Evolutionary conservation across 1,140 invertebrate genomes (phyloP), one percentile per base, ranked within the genome.

Genomic region (Lepidurus couesii): DNA sequence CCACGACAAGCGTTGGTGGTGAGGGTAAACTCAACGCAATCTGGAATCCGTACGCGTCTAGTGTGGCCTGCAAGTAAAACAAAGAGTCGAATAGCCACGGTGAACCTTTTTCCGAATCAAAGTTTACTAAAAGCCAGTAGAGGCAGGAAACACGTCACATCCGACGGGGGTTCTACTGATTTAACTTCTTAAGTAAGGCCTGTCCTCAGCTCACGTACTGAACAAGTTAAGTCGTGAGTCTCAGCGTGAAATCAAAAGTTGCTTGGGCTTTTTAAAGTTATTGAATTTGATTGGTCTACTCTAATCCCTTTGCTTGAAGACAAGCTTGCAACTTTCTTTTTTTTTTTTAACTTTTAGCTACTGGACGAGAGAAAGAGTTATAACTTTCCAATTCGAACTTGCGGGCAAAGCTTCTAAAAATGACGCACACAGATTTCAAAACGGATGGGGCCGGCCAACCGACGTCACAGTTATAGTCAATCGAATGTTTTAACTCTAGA

Each of bases 1-100:
- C 93, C 93, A 76, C 93, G 88, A 82, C 93, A 95, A 1, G 93
- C 93, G 84, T 95, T 95, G 21, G 93, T 94, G 10, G 91, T 93
- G 80, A 95, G 91, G 78, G 90, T 87, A 83, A 96, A 95, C 81
- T 92, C 90, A 0, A 95, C 90, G 84, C 94, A 96, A 81, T 92
- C 91, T 0, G 92, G 91, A 81, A 95, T 93, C 74, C 88, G 90
- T 76, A 95, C 91, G 80, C 87, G 91, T 79, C 93, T 86, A 0
- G 91, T 94, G 83, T 95, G 90, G 74, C 91, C 92, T 94, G 82
- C 34, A 83, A 83, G 13, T 10, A 80, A 73, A 26, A 65, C 13
- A 13, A 42, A 34, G 26, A 75, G 21, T 44, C 10, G 43, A 77
- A 42, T 43, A 79, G 45, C 45, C n/a, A 16, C 42, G n/a, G 16